Evolutionary conservation across 2,113 vertebrate genomes (phyloP).

Genomic region (Ptilonorhynchus violaceus): DNA sequence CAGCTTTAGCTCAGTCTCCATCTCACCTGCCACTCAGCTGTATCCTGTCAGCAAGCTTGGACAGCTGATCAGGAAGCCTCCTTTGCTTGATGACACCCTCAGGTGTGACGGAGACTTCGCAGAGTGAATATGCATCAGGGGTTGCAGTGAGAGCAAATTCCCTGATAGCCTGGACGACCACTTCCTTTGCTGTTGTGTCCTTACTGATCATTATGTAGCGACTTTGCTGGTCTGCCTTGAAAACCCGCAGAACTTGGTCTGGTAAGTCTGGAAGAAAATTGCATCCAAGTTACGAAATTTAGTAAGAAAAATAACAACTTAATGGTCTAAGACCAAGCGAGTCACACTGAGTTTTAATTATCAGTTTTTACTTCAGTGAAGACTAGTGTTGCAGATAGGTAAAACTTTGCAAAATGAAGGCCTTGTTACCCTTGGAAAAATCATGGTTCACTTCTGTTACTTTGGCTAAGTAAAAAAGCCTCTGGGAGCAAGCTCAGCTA

Average conservation of each 20-base stretch:
- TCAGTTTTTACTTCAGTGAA: neutral
- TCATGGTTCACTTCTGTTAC: no score
- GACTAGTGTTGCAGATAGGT: no score
- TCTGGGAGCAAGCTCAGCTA: no score
- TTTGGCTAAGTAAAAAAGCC: no score
- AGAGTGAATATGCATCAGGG: slow-evolving; percentile 90
- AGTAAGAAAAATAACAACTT: neutral
- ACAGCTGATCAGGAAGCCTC: slow-evolving; percentile 93
- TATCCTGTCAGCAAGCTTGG: slow-evolving; percentile 95
- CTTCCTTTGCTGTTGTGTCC: slow-evolving; percentile 96
- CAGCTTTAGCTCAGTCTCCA: neutral
- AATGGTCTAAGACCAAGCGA: neutral
- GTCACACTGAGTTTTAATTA: neutral
- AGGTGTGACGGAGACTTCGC: slow-evolving; percentile 95
- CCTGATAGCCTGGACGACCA: slow-evolving; percentile 92
- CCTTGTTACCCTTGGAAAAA: no score
- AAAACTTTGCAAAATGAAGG: no score
- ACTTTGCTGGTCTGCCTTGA: slow-evolving; percentile 97
- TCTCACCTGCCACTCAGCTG: slow-evolving; percentile 93
- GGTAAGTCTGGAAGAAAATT: slow-evolving; percentile 81
- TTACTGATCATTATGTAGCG: slow-evolving; percentile 99
- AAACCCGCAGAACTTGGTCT: slow-evolving; percentile 93
- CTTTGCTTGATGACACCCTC: slow-evolving; percentile 98
- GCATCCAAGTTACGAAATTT: neutral
- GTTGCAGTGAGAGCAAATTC: slow-evolving; percentile 92